Evolutionary conservation across 2,797 vertebrate species (phyloP), one percentile per base, ranked within the genome.

Genomic region (Cottoperca gobio): DNA sequence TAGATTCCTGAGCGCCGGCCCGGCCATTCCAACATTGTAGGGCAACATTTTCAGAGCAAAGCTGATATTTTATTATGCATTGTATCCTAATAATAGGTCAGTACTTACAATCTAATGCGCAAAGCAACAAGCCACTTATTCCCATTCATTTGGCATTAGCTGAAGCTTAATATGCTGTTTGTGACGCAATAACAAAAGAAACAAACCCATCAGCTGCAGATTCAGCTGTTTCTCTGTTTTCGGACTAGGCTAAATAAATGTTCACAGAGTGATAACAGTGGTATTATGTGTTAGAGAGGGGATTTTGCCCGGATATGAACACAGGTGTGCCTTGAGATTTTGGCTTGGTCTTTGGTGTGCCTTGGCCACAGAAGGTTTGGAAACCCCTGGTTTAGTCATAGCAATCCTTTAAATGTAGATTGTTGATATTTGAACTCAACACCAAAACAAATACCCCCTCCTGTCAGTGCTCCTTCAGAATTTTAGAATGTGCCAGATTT

Each of bases 21-120:
- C 42, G 71, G 79, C 84, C 87, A 86, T 92, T 90, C 81, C 73
- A 70, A 48, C 86, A 80, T 76, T 88, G 82, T 84, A 81, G 82
- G 85, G 86, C 84, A 84, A 79, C 82, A 73, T 83, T 89, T 89
- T 82, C 77, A 76, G 76, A 76, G 86, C 74, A 81, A 83, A 89
- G 83, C 84, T 37, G 66, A 52, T 84, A 70, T 83, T 92, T 90
- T 88, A 90, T 90, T 78, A 76, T 82, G 81, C 86, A 86, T 88
- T 91, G 90, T 87, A 86, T 93, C 85, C 85, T 89, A 85, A 91
- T 92, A 87, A 90, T 69, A 86, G 88, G 85, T 85, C 80, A 76
- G 76, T 57, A 45, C 83, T 78, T 46, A 31, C 73, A 71, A 10
- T 78, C 64, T 87, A 88, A 89, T 78, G 78, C 13, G 21, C 74